phyloP scores from a whole-genome alignment of 2,113 vertebrate species.

The Lamprotornis superbus region DNA sequence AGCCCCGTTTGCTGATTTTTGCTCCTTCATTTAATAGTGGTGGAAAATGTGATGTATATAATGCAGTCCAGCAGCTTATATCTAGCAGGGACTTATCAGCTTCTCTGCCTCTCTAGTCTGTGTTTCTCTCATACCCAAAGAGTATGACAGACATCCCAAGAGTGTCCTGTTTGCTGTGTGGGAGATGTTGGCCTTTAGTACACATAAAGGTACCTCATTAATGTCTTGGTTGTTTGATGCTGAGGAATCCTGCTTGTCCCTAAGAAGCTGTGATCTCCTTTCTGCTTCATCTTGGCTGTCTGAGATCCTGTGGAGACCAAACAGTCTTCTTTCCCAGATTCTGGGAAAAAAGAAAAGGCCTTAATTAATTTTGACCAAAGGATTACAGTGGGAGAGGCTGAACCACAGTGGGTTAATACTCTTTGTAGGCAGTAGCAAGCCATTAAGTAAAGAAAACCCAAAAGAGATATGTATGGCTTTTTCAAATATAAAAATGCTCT shows the following conservation, averaged over 20 bases:
- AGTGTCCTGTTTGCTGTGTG: not conserved
- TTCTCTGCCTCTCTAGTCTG: not conserved
- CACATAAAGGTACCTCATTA: not conserved
- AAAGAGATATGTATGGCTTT: not conserved
- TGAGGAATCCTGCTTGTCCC: not conserved
- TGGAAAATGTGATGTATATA: not conserved
- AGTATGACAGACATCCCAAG: not conserved
- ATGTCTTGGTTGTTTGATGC: not conserved
- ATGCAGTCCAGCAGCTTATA: not conserved
- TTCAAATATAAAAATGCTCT: not conserved
- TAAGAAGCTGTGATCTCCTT: not conserved
- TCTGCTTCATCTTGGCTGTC: not conserved
- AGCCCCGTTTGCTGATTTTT: not conserved
- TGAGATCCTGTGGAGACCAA: not conserved
- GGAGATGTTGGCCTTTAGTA: not conserved
- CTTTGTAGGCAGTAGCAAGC: not conserved
- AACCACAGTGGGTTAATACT: not conserved
- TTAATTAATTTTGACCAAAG: not conserved
- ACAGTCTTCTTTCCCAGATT: not conserved
- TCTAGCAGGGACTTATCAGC: not conserved
- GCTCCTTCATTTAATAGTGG: not conserved
- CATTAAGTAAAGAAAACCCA: not conserved
- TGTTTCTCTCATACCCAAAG: not conserved
- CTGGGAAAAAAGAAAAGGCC: not conserved
- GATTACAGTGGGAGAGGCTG: not conserved